phyloP scores from a whole-genome alignment of 30 jellyfish, hydroid and myxozoan species.

The Morbakka virulenta region DNA sequence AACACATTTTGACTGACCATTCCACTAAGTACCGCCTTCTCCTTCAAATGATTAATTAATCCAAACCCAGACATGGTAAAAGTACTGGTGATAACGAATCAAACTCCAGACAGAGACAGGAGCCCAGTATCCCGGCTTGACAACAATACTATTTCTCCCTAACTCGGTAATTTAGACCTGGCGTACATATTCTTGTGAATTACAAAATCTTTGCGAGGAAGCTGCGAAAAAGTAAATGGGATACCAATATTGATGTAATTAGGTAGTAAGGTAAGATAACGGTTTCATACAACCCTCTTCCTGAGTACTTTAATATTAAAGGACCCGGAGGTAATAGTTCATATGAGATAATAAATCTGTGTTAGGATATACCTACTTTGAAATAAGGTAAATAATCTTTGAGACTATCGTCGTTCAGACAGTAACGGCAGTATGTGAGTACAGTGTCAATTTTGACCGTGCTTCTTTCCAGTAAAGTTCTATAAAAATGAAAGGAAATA shows the following conservation, averaged over 20 bases:
- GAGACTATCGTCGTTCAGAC: constrained; percentile 70
- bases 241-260: too few relatives aligned
- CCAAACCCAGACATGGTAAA: too few relatives aligned
- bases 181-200: too few relatives aligned
- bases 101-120: background rate
- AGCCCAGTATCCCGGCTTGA: background rate
- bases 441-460: constrained; percentile 67
- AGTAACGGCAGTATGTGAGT: constrained; percentile 82
- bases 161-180: too few relatives aligned
- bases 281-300: too few relatives aligned
- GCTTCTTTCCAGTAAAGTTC: constrained; percentile 76
- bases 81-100: background rate
- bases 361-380: constrained; percentile 30
- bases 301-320: too few relatives aligned
- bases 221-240: too few relatives aligned
- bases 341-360: background rate
- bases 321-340: background rate
- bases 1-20: background rate
- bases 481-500: constrained; percentile 10
- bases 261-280: too few relatives aligned
- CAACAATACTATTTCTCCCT: too few relatives aligned
- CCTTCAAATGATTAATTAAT: background rate
- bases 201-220: too few relatives aligned
- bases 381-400: constrained; percentile 51
- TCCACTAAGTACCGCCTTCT: background rate